Evolutionary conservation across 2,797 vertebrate species (phyloP), one percentile per base, ranked within the genome.

Genomic region (Xiphophorus birchmanni): DNA sequence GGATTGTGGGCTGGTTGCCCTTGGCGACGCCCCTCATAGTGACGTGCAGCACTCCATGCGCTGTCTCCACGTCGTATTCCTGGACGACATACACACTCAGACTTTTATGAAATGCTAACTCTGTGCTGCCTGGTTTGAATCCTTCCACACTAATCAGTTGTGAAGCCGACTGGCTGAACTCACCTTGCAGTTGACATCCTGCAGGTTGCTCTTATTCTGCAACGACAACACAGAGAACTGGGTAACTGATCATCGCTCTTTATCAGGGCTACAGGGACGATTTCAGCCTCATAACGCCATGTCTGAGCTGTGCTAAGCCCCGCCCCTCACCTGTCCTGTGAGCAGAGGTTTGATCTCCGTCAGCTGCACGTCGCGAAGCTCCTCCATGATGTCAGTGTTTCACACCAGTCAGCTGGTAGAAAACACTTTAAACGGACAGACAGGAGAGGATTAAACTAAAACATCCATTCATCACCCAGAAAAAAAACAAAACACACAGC

Each of bases 171-270:
- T 0, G 17, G 18, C 35, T 54, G 45, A 81, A 85, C 96, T 96
- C 93, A 97, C 98, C 97, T 98, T 97, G 90, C 97, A 98, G 91
- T 98, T 96, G 48, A 99, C 97, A 92, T 99, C 98, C 94, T 99
- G 98, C 88, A 98, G 97, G 87, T 97, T 98, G 84, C 96, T 95
- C 83, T 96, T 96, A 58, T 97, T 98, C 97, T 99, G 82, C 40
- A 42, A 40, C 75, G 13, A 86, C 23, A 65, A 35, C 35, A 89
- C 4, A 92, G 79, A 91, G 74, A 84, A 78, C 86, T 47, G 35
- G 35, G 75, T 72, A n/a, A 35, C 45, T 7, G 50, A 21, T 6
- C 18, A 37, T 9, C 32, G 12, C 17, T 67, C 26, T 37, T 2
- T 12, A 44, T 32, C 4, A n/a, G 58, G 48, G 18, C 48, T 21